Base-by-base conservation (phyloP, 2,113 vertebrate genomes). In the Spheniscus mendiculus region DNA sequence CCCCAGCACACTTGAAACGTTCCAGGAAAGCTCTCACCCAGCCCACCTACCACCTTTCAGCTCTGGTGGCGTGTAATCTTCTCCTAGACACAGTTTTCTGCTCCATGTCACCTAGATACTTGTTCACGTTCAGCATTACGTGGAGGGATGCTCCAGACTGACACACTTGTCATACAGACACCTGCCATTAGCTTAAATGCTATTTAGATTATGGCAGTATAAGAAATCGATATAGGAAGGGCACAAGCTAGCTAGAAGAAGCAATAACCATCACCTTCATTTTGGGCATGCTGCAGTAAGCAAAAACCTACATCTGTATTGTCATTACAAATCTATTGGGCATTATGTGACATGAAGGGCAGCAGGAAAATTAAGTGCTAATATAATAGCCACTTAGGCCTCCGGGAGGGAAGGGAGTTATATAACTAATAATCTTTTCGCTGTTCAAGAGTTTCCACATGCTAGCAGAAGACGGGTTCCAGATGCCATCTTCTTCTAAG, bases 401-500 rank as follows among this genome's bases (percentile, higher is more conserved):
- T 93, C 20, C 1, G 5, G 58, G 34, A 70, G 22, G 55, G 49
- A 73, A 69, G 22, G 56, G 65, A 83, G 55, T 94, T 94, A 83
- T 10, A 23, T 58, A 97, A 94, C 45, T 80, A 72, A 91, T 52
- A 62, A 65, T 73, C 44, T 61, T 86, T 58, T 79, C 2, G 4
- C 74, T 59, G 17, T 73, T 82, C 52, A 67, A 83, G 85, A 85
- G 74, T 90, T 93, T 92, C 62, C 53, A 86, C 49, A 45, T 12
- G 52, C 47, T 71, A 93, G 56, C 81, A 96, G 91, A 94, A 91
- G 84, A 88, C 14, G 2, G 18, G 71, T 71, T 90, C 78, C 83
- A 83, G 82, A 88, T 93, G 92, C 85, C 92, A 73, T 77, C 82
- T 72, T 94, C 62, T 94, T 73, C 71, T 49, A 66, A 84, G 85